phyloP scores from a whole-genome alignment of 2,797 vertebrate genomes.

The Gambusia yucatana region DNA sequence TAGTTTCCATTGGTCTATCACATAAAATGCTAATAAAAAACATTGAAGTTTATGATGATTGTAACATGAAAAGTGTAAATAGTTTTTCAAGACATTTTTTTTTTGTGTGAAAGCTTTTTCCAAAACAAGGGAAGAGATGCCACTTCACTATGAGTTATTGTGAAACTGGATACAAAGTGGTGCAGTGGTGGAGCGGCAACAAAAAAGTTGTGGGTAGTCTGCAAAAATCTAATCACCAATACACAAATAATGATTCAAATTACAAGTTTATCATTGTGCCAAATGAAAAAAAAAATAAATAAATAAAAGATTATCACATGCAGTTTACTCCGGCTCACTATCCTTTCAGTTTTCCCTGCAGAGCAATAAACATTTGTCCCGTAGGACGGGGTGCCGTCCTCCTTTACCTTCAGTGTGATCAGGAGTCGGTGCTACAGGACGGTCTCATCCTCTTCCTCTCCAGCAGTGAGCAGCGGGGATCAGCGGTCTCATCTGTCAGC shows the following conservation, averaged over 20 bases:
- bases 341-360: not conserved
- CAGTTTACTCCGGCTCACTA: not conserved
- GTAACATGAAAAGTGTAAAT: not conserved
- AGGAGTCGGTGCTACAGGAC: conserved; percentile 23
- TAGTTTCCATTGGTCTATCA: not conserved
- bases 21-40: not conserved
- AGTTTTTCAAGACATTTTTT: not conserved
- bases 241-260: not conserved
- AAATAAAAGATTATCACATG: not conserved
- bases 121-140: not conserved
- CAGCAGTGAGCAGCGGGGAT: conserved; percentile 9
- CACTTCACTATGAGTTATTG: not conserved
- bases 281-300: not conserved
- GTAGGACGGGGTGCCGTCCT: conserved; percentile 12
- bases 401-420: conserved; percentile 49
- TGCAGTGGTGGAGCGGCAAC: conserved; percentile 32
- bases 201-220: conserved; percentile 47
- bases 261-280: not conserved
- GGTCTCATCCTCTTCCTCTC: conserved; percentile 23
- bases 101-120: not conserved
- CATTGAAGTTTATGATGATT: not conserved
- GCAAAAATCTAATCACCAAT: not conserved
- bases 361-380: conserved; percentile 24
- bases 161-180: not conserved
- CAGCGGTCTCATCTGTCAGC: conserved; percentile 8